These are phyloP conservation scores for Drosophila rhopaloa DNA, from an alignment of 1,140 invertebrate genomes.

Conservation along the genomic window DNA sequence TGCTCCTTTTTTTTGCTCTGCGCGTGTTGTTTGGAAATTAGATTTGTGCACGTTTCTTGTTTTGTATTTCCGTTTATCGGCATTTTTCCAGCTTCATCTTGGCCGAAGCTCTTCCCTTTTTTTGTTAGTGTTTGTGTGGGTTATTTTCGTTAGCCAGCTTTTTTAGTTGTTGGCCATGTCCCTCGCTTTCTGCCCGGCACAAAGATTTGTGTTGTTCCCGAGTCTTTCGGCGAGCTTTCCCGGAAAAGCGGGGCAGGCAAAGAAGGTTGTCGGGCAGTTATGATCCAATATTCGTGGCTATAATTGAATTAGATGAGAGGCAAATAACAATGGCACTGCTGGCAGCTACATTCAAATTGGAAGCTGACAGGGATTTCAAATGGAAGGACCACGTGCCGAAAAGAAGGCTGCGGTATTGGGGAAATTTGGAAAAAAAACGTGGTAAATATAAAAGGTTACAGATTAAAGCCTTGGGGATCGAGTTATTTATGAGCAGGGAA, in stretches of 20 bases:
- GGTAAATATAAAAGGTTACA: not conserved
- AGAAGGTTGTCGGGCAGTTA: constrained; percentile 28
- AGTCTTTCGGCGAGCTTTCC: constrained; percentile 24
- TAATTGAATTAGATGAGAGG: constrained; percentile 51
- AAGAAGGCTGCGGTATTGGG: not conserved
- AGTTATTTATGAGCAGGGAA: no score
- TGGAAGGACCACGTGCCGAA: not conserved
- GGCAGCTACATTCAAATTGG: constrained; percentile 44
- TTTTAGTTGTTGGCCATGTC: constrained; percentile 22
- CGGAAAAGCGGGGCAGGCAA: not conserved
- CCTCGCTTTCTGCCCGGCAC: constrained; percentile 25
- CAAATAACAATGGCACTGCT: constrained; percentile 40
- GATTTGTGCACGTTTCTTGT: constrained; percentile 82
- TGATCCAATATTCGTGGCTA: constrained; percentile 55
- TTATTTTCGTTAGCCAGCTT: constrained; percentile 31
- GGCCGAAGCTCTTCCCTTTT: constrained; percentile 10
- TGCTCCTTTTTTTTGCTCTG: constrained; percentile 30
- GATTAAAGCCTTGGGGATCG: not conserved
- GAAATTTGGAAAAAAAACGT: not conserved
- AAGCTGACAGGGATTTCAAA: constrained; percentile 30
- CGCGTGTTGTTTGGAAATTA: constrained; percentile 81
- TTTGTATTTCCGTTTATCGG: constrained; percentile 80
- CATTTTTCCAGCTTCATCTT: constrained; percentile 56
- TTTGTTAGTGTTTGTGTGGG: constrained; percentile 1
- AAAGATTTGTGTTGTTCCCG: constrained; percentile 55